phyloP scores from a whole-genome alignment of 2,113 vertebrate genomes.

The Silurus asotus region DNA sequence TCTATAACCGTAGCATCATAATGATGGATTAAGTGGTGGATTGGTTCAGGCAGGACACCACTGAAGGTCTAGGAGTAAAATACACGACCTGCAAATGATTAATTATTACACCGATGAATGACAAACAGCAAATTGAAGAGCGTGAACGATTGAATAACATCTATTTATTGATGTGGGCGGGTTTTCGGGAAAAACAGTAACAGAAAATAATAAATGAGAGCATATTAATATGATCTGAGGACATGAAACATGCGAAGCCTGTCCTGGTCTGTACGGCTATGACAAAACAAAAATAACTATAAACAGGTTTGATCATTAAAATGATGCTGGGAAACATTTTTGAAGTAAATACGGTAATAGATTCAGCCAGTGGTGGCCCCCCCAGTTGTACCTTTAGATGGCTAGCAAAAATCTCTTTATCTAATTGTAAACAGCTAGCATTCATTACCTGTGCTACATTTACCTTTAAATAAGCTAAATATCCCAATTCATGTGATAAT shows the following conservation, averaged over 20 bases:
- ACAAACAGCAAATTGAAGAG: neutral
- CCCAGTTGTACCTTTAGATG: neutral
- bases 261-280: neutral
- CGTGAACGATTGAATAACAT: neutral
- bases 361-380: neutral
- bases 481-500: neutral
- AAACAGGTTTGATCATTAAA: neutral
- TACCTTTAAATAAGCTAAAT: neutral
- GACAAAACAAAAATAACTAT: neutral
- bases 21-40: too few species aligned
- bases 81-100: too few species aligned
- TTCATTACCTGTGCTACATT: neutral
- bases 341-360: neutral
- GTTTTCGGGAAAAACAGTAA: neutral
- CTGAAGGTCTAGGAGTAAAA: too few species aligned
- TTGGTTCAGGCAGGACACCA: too few species aligned
- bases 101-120: neutral
- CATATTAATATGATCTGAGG: neutral
- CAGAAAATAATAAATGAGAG: neutral
- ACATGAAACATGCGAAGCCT: neutral
- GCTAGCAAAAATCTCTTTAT: neutral
- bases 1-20: too few species aligned
- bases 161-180: neutral
- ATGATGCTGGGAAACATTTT: neutral
- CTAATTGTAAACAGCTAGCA: neutral